A percentile compares a stretch with the other conserved stretches of the same genome.
phyloP scores from a whole-genome alignment of 2,797 vertebrate species.

The Paratrypauchen microcephalus region DNA sequence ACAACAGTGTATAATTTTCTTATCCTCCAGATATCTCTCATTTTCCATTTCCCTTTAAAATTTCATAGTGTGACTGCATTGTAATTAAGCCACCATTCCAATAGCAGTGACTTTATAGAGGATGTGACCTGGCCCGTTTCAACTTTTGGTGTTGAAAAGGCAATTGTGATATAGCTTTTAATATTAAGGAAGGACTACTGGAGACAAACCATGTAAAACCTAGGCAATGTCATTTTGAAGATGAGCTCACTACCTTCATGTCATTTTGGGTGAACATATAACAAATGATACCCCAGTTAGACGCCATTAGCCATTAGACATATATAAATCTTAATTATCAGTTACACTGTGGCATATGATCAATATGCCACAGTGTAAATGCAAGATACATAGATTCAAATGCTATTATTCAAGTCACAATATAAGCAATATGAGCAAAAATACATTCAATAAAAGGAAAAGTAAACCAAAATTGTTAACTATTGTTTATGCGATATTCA shows the following conservation, averaged over 20 bases:
- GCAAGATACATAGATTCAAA: too few relatives aligned
- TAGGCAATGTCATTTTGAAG: neutral
- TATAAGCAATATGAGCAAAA: neutral
- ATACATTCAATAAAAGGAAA: neutral
- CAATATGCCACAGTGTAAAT: too few relatives aligned
- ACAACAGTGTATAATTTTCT: constrained; percentile 36
- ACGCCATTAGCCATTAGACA: too few relatives aligned
- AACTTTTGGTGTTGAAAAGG: neutral
- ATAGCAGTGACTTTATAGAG: neutral
- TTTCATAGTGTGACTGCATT: neutral
- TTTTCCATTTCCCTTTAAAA: neutral
- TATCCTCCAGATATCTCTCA: constrained; percentile 13
- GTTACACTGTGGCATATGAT: too few relatives aligned
- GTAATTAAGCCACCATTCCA: neutral
- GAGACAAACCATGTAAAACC: neutral
- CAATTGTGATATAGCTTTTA: neutral
- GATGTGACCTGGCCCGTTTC: neutral
- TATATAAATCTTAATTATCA: too few relatives aligned
- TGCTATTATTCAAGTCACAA: too few relatives aligned
- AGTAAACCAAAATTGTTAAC: neutral
- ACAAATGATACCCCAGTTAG: neutral
- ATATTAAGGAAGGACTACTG: neutral
- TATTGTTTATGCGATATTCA: neutral
- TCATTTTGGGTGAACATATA: neutral
- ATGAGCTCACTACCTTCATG: neutral